Conservation (phyloP, 2,888 invertebrate genomes). For the Watsonalla cultraria region DNA sequence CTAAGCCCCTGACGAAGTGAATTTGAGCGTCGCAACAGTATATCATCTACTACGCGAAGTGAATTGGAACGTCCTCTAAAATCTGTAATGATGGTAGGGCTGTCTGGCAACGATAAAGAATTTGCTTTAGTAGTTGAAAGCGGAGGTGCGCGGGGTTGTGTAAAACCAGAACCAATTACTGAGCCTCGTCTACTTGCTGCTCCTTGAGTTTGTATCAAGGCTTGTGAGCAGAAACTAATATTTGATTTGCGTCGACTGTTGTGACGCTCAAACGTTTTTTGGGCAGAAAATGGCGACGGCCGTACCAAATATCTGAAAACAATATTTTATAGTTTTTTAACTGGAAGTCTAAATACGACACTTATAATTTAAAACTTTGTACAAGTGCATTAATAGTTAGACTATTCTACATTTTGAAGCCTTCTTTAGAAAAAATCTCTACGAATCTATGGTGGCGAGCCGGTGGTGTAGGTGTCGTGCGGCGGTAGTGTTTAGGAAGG, state of each 20-base stretch:
- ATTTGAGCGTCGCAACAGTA: conserved; percentile 88
- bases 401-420: too few relatives aligned
- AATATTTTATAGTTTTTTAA: conserved; percentile 7
- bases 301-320: conserved; percentile 89
- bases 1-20: conserved; percentile 90
- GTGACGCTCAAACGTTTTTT: conserved; percentile 95
- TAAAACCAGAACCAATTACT: conserved; percentile 82
- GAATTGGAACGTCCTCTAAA: conserved; percentile 92
- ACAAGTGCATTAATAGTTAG: too few relatives aligned
- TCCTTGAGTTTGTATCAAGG: conserved; percentile 78
- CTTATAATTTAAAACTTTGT: too few relatives aligned
- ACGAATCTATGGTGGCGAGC: too few relatives aligned
- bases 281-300: conserved; percentile 96
- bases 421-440: too few relatives aligned
- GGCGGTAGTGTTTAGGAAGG: too few relatives aligned
- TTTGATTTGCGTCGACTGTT: conserved; percentile 94
- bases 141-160: conserved; percentile 84
- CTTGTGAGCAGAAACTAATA: conserved; percentile 93
- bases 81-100: conserved; percentile 89
- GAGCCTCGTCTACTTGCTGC: conserved; percentile 84
- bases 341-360: neutral
- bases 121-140: conserved; percentile 91
- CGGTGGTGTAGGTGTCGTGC: too few relatives aligned
- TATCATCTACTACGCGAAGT: conserved; percentile 91
- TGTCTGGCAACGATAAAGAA: conserved; percentile 92